phyloP scores from a whole-genome alignment of 2,888 invertebrate genomes.

The Sphaerophoria taeniata region DNA sequence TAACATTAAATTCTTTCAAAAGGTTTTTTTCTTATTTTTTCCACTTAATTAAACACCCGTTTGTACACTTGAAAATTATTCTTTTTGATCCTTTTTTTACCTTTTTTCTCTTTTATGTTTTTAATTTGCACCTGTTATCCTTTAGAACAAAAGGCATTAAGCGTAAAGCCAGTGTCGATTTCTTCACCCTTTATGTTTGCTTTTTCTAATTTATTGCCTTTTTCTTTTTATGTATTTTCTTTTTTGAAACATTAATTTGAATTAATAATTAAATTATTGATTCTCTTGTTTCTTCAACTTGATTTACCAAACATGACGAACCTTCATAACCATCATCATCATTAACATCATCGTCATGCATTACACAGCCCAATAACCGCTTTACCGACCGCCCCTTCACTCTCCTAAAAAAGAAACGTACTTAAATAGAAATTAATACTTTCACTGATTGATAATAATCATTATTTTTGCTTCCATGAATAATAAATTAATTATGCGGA shows the following conservation, averaged over 20 bases:
- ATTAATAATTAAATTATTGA: constrained; percentile 43
- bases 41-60: constrained; percentile 44
- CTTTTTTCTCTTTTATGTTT: background rate
- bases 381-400: background rate
- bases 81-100: constrained; percentile 18
- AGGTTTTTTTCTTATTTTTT: constrained; percentile 28
- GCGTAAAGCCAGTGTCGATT: background rate
- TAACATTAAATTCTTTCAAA: constrained; percentile 54
- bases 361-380: background rate
- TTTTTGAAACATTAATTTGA: constrained; percentile 28
- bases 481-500: constrained; percentile 28
- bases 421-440: constrained; percentile 57
- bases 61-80: constrained; percentile 28
- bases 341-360: constrained; percentile 5
- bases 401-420: constrained; percentile 15
- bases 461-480: constrained; percentile 47
- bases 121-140: background rate
- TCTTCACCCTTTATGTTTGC: background rate
- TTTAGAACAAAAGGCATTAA: constrained; percentile 12
- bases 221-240: background rate
- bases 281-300: constrained; percentile 16
- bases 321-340: background rate
- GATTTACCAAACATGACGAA: constrained; percentile 25
- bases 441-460: constrained; percentile 56
- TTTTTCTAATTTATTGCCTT: constrained; percentile 51